phyloP scores from a whole-genome alignment of 2,888 invertebrate species.

The Scaptomyza polygonia region DNA sequence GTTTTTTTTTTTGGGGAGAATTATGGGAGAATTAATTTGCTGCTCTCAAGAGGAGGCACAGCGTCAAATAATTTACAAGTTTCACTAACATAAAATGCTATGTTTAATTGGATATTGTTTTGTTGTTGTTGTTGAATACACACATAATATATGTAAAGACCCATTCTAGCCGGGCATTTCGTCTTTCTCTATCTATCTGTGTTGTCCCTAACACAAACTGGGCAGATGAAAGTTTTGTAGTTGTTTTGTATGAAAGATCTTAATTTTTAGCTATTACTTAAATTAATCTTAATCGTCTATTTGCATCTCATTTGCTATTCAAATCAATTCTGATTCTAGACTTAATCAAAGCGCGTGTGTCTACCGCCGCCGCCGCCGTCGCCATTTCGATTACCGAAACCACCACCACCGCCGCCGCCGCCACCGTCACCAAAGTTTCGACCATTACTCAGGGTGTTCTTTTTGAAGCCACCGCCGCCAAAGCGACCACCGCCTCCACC shows the following conservation, averaged over 20 bases:
- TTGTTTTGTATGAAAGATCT: constrained; percentile 70
- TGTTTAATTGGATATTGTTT: constrained; percentile 47
- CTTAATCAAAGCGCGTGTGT: constrained; percentile 83
- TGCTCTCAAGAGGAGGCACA: constrained; percentile 24
- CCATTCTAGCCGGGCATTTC: constrained; percentile 24
- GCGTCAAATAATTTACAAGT: constrained; percentile 74
- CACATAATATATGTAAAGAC: constrained; percentile 16
- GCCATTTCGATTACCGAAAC: constrained; percentile 49
- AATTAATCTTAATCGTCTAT: constrained; percentile 51
- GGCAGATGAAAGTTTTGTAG: constrained; percentile 52
- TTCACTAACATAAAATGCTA: constrained; percentile 69
- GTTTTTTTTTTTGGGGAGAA: too few species aligned
- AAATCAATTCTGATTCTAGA: constrained; percentile 72
- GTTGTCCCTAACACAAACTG: constrained; percentile 31
- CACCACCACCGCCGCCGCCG: constrained; percentile 64
- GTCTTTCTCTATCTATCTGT: not conserved
- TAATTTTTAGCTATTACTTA: constrained; percentile 71
- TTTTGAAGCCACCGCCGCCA: constrained; percentile 65
- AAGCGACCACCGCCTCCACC: constrained; percentile 79
- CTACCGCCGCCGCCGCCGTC: constrained; percentile 64
- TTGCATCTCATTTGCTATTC: constrained; percentile 74
- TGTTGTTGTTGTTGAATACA: constrained; percentile 32
- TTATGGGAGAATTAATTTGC: constrained; percentile 21
- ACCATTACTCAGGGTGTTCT: constrained; percentile 68
- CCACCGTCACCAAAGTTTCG: constrained; percentile 65